A percentile compares a stretch with the other conserved stretches of the same genome.
Conservation (phyloP, 2,113 vertebrate genomes). For the Meleagris gallopavo region DNA sequence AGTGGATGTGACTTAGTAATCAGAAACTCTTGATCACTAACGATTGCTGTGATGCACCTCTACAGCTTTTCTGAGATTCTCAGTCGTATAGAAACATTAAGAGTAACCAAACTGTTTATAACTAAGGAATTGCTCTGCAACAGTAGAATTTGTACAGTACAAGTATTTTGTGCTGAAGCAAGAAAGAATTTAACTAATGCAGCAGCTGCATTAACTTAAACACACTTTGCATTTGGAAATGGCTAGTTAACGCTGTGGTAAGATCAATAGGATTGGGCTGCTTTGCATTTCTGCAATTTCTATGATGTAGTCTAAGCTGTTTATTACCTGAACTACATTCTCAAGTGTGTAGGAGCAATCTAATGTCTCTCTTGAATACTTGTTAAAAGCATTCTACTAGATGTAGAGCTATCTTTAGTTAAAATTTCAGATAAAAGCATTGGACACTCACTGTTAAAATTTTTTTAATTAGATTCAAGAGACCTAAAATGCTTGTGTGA, state of each 20-base stretch:
- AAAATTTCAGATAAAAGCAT: not conserved
- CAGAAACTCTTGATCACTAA: constrained; percentile 67
- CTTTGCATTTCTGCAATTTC: constrained; percentile 17
- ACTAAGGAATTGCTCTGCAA: constrained; percentile 60
- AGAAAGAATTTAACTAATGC: constrained; percentile 40
- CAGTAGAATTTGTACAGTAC: constrained; percentile 38
- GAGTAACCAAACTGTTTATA: constrained; percentile 40
- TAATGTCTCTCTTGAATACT: not conserved
- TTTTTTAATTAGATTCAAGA: not conserved
- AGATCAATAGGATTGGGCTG: not conserved
- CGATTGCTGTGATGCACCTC: constrained; percentile 48
- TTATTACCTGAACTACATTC: not conserved
- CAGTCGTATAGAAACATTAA: constrained; percentile 41
- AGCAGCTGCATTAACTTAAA: constrained; percentile 16
- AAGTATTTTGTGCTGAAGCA: constrained; percentile 62
- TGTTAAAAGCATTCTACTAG: not conserved
- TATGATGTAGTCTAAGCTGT: not conserved
- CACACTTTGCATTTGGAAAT: not conserved
- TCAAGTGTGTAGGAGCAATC: not conserved
- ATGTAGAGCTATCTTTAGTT: not conserved
- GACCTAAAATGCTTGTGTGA: not conserved
- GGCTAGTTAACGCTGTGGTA: not conserved
- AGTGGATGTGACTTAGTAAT: constrained; percentile 60
- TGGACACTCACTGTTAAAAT: not conserved
- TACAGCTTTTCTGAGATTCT: constrained; percentile 39